Conservation (phyloP, 2,797 vertebrate species). For the Avahi laniger region DNA sequence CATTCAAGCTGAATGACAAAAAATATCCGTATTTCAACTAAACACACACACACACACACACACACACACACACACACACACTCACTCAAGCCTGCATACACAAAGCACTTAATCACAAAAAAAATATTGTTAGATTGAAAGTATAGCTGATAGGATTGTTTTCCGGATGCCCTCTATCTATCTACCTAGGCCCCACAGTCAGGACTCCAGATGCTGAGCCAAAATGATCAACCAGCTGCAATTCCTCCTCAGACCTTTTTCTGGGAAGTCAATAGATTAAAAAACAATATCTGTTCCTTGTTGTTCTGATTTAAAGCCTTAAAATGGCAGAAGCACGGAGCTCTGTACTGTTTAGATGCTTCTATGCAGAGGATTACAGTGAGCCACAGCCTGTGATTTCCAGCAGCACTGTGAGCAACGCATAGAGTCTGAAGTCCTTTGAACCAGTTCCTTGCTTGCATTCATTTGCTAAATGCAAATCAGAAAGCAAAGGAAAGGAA, state of each 20-base stretch:
- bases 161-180: background rate
- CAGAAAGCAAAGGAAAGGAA: constrained; percentile 24
- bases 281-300: background rate
- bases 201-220: background rate
- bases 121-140: constrained; percentile 33
- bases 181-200: background rate
- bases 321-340: background rate
- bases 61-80: background rate
- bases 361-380: constrained; percentile 34
- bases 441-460: background rate
- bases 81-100: background rate
- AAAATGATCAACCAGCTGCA: background rate
- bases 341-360: background rate
- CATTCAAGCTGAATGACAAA: constrained; percentile 63
- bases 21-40: constrained; percentile 68
- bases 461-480: constrained; percentile 51
- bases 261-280: background rate
- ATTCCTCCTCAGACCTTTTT: background rate
- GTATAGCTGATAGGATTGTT: background rate
- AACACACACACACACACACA: background rate
- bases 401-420: background rate
- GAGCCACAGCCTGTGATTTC: background rate
- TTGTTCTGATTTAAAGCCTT: constrained; percentile 55
- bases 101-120: constrained; percentile 59
- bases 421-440: background rate